Percentiles rank a stretch among this genome's conserved stretches.
Conservation (phyloP, 2,888 invertebrate genomes). For the Epinotia demarniana region DNA sequence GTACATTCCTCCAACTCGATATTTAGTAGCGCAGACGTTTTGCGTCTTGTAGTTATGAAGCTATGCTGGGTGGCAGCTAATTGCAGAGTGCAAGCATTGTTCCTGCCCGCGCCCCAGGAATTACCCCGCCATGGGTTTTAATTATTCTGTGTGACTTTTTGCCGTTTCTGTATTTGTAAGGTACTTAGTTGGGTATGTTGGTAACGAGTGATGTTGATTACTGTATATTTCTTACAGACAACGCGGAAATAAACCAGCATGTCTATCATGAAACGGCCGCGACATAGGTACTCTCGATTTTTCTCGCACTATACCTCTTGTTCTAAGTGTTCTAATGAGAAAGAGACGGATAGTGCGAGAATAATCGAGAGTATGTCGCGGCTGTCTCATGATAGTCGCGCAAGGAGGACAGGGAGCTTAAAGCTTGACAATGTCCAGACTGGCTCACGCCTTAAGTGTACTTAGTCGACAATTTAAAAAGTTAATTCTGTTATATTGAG, state of each 20-base stretch:
- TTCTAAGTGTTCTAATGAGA: no score
- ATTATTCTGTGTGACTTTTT: constrained; percentile 34
- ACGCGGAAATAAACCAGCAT: background rate
- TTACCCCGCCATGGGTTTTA: constrained; percentile 30
- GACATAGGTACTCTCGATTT: no score
- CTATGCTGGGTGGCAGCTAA: constrained; percentile 16
- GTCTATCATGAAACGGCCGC: no score
- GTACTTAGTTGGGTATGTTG: constrained; percentile 9
- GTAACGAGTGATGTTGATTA: constrained; percentile 23
- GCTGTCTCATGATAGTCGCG: no score
- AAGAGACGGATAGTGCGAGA: no score
- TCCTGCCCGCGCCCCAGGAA: constrained; percentile 16
- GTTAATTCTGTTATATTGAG: no score
- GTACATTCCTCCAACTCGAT: background rate
- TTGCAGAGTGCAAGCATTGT: constrained; percentile 36
- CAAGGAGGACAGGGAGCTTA: background rate
- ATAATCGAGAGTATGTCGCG: no score
- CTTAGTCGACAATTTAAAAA: no score
- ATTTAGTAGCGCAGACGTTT: constrained; percentile 19
- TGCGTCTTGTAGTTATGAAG: constrained; percentile 24
- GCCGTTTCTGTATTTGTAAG: constrained; percentile 27
- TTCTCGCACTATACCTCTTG: no score
- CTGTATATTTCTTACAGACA: constrained; percentile 8
- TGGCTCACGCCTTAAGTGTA: no score
- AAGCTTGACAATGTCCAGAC: no score